phyloP scores from a whole-genome alignment of 2,888 invertebrate genomes.

The Rotaria sp. region DNA sequence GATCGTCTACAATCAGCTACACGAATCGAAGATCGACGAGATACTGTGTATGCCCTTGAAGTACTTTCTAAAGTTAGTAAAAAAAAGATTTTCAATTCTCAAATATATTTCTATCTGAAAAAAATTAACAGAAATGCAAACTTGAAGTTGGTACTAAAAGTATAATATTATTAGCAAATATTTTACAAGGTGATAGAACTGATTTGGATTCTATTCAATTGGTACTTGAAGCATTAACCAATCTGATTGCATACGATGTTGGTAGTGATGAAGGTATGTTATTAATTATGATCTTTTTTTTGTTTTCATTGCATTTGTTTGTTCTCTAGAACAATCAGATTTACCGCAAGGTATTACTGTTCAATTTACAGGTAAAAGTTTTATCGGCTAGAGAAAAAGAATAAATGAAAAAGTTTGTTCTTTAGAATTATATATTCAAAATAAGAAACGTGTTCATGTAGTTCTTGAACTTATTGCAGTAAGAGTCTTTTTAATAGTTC shows the following conservation, averaged over 20 bases:
- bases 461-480: slow-evolving; percentile 70
- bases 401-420: no score
- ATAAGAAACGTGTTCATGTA: slow-evolving; percentile 72
- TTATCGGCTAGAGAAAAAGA: no score
- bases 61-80: slow-evolving; percentile 60
- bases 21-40: slow-evolving; percentile 82
- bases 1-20: slow-evolving; percentile 86
- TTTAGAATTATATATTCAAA: slow-evolving; percentile 83
- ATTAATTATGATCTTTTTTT: no score
- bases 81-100: neutral
- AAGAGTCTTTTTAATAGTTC: no score
- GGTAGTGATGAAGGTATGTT: slow-evolving; percentile 42
- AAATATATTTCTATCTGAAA: slow-evolving; percentile 64
- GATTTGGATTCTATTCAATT: slow-evolving; percentile 86
- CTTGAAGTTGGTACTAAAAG: slow-evolving; percentile 70
- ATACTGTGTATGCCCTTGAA: slow-evolving; percentile 88
- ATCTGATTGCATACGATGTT: slow-evolving; percentile 65
- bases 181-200: slow-evolving; percentile 57
- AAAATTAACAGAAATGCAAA: slow-evolving; percentile 79
- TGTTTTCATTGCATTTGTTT: neutral
- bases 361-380: slow-evolving; percentile 63
- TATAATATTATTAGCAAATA: neutral
- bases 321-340: slow-evolving; percentile 26
- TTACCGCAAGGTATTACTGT: slow-evolving; percentile 54
- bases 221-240: slow-evolving; percentile 81